Evolutionary conservation across 1,140 invertebrate species (phyloP), one percentile per base, ranked within the genome.

Genomic region (Thaumatotibia leucotreta): DNA sequence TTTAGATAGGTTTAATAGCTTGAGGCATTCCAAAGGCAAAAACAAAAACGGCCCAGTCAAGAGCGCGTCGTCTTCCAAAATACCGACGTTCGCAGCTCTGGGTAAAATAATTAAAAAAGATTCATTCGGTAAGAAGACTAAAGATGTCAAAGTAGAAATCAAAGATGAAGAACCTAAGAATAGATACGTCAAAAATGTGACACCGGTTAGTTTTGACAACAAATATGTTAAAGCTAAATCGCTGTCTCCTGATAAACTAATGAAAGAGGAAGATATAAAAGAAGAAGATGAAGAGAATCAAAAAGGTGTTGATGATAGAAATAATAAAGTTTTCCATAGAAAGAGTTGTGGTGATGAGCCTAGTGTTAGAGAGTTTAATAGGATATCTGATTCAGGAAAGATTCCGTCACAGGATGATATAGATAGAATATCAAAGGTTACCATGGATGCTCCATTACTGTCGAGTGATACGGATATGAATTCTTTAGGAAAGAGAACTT

Each of bases 361-460:
- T 0, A 86, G 67, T 64, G 66, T 76, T 0, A 85, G 78, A 68
- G 83, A 88, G 17, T 75, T 84, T 49, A 67, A 75, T 33, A 87
- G 76, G 23, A 88, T 91, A 32, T 76, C 79, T 1, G 89, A 91
- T 69, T 81, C 80, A n/a, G 80, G 80, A 0, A 91, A 91, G 61
- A 80, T 94, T 9, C 95, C 95, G 0, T 95, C 95, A 49, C 95
- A 96, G 84, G 96, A 97, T 77, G 96, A 97, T 86, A 95, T 97
- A 61, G 96, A 97, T 79, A 93, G 96, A 75, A 97, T 97, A 80
- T 96, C 96, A 10, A 95, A 95, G 86, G 95, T 97, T 49, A 96
- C 96, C 11, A 94, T 94, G n/a, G 94, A 95, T 79, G 95, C 96
- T 14, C 96, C 96, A 8, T 94, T 96, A 52, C 92, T 96, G 64